Percentiles rank a stretch among this genome's conserved stretches.
phyloP scores from a whole-genome alignment of 2,888 invertebrate species.

The Leptogaster cylindrica region DNA sequence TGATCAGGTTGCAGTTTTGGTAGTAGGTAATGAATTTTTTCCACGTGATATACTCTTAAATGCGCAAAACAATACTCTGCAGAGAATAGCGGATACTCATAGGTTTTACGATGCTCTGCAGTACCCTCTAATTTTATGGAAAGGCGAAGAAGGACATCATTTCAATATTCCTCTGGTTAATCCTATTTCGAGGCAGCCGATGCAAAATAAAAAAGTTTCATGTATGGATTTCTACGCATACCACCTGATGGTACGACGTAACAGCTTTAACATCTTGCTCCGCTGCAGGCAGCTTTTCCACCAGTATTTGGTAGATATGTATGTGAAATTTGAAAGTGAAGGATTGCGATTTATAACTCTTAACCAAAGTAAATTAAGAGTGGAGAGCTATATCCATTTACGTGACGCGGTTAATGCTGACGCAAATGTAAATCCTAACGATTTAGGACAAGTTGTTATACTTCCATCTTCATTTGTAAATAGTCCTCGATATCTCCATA shows the following conservation, averaged over 20 bases:
- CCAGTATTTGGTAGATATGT: conserved; percentile 55
- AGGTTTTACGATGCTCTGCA: conserved; percentile 29
- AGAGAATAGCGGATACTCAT: conserved; percentile 23
- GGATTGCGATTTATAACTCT: conserved; percentile 51
- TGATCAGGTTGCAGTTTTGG: conserved; percentile 55
- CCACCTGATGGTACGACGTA: conserved; percentile 31
- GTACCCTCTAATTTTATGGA: conserved; percentile 38
- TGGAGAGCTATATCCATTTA: conserved; percentile 53
- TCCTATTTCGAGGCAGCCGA: too few relatives aligned
- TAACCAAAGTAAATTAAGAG: conserved; percentile 52
- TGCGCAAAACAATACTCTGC: conserved; percentile 43
- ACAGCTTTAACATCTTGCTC: conserved; percentile 39
- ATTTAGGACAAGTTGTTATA: conserved; percentile 43
- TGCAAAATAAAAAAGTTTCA: conserved; percentile 15
- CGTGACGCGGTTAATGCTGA: conserved; percentile 53
- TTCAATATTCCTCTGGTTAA: too few relatives aligned
- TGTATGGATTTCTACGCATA: conserved; percentile 41
- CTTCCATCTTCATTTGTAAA: conserved; percentile 43
- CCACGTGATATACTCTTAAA: conserved; percentile 53
- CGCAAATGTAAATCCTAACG: conserved; percentile 44
- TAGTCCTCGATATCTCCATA: conserved; percentile 48
- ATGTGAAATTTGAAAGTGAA: conserved; percentile 54
- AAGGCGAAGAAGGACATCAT: conserved; percentile 45
- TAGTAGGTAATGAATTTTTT: conserved; percentile 53
- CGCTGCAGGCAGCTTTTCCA: conserved; percentile 50